Conservation (phyloP, 2,888 invertebrate species). For the Ametastegia equiseti region DNA sequence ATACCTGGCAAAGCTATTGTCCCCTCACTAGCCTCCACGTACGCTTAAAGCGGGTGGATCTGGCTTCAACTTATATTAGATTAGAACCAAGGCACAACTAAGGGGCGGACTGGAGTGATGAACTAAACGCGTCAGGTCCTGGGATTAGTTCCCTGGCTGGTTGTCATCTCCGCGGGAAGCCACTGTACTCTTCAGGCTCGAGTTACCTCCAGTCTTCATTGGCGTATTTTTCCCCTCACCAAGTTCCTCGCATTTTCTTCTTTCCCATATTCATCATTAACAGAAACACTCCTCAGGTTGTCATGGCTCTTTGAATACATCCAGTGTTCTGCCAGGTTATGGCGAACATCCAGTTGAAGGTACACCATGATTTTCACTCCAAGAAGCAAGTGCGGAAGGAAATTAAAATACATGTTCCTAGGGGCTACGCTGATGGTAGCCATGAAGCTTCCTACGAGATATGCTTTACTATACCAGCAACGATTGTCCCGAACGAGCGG, state of each 20-base stretch:
- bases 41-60: constrained; percentile 14
- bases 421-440: constrained; percentile 21
- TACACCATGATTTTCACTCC: background rate
- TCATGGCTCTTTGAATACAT: background rate
- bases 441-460: background rate
- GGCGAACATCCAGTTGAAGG: background rate
- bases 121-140: constrained; percentile 59
- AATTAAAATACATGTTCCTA: background rate
- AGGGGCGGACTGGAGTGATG: constrained; percentile 53
- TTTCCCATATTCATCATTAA: background rate
- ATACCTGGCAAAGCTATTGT: constrained; percentile 43
- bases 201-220: constrained; percentile 35
- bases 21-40: constrained; percentile 14
- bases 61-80: constrained; percentile 45
- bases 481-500: background rate
- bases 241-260: background rate
- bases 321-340: background rate
- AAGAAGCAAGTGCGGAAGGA: background rate
- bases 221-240: constrained; percentile 12
- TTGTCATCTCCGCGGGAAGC: constrained; percentile 67
- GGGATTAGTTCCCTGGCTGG: constrained; percentile 64
- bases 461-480: background rate
- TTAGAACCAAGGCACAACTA: constrained; percentile 37
- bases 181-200: constrained; percentile 55
- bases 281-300: background rate